These are phyloP conservation scores for Hedychridium roseum DNA, from an alignment of 2,888 invertebrate species.

Conservation along the genomic window DNA sequence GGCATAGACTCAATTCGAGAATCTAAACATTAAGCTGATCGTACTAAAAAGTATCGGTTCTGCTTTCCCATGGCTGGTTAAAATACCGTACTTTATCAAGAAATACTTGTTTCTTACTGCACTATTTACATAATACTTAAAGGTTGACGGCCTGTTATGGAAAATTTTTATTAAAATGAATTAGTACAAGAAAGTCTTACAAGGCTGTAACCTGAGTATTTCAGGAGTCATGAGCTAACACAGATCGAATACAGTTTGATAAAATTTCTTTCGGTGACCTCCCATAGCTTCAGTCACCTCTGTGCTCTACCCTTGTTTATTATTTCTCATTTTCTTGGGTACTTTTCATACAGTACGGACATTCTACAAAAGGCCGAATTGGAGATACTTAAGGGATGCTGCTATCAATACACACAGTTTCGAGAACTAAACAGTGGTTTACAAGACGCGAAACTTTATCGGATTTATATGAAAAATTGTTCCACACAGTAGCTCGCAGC, in stretches of 20 bases:
- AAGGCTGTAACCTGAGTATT: conserved; percentile 12
- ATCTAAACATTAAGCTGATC: background rate
- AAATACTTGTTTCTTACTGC: background rate
- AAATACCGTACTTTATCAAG: no score
- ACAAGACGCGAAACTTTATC: background rate
- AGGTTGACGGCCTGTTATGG: conserved; percentile 18
- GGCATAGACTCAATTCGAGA: background rate
- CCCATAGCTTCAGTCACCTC: no score
- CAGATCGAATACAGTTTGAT: no score
- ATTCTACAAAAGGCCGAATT: no score
- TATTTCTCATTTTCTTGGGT: no score
- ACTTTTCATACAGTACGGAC: no score
- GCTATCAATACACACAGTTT: background rate
- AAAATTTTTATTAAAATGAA: conserved; percentile 24
- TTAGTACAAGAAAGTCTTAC: conserved; percentile 23
- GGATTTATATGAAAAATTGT: conserved; percentile 48
- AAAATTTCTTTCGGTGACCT: no score
- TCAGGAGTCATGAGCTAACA: no score
- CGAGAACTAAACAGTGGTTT: conserved; percentile 1
- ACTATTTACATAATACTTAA: conserved; percentile 6
- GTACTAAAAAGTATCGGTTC: no score
- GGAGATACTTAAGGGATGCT: background rate
- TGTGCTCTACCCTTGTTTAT: no score
- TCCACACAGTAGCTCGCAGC: conserved; percentile 45
- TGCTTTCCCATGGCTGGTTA: no score